Evolutionary conservation across 1,140 invertebrate genomes (phyloP), one percentile per base, ranked within the genome.

Genomic region (Monochamus saltuarius): DNA sequence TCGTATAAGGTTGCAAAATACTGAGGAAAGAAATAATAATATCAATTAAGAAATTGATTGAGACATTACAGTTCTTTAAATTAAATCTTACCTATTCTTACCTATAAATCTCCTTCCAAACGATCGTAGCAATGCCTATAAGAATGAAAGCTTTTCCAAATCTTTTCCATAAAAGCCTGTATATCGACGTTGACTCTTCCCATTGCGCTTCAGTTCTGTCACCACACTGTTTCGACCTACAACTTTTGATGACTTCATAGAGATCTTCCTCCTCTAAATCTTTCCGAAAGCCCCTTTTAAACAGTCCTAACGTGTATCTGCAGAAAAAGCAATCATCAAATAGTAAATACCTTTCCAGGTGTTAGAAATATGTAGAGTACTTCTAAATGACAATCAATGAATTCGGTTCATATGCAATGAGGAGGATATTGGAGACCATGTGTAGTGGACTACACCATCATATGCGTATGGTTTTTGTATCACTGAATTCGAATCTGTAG

Each of bases 161-260:
- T 53, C 37, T 47, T 42, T 39, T 60, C 16, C 52, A 43, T 4
- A 60, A 39, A 9, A 60, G 36, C 47, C 11, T 22, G 8, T 53
- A 17, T 6, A 42, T 34, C 7, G 39, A 38, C 13, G 37, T 45
- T 14, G 40, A 54, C 34, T 53, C 2, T 11, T 45, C 10, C 58
- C 58, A 60, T 3, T 50, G 34, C 10, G 13, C 46, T n/a, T 45
- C 50, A 9, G 50, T 54, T 47, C 47, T 60, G 9, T 53, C 50
- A 19, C 50, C 50, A 29, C 58, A 60, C 22, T 19, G 11, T 60
- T 54, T 53, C 19, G 58, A 60, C 11, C 38, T 42, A 19, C 58
- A 60, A 11, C 7, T 17, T 34, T 46, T 46, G 1, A 51, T 40
- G 7, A 60, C 47, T 39, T 53, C 50, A 29, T 60, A 60, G n/a